A percentile compares a stretch with the other conserved stretches of the same genome.
These are phyloP conservation scores for Apeltes quadracus DNA, from an alignment of 2,113 vertebrate genomes.

Conservation along the genomic window DNA sequence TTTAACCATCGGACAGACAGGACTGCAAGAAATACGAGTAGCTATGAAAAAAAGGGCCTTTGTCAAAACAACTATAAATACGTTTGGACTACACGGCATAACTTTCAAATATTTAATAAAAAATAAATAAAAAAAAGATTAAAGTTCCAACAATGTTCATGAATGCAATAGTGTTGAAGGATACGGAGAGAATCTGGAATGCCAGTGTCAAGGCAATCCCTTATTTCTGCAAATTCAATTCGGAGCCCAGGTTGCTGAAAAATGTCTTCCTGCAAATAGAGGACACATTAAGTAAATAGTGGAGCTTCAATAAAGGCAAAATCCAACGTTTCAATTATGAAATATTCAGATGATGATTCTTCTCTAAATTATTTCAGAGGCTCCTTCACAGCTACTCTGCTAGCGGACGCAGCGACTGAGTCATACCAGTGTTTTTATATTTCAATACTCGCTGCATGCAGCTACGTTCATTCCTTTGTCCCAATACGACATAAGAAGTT, in stretches of 20 bases:
- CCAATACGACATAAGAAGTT: not conserved
- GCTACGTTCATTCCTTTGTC: constrained; percentile 1
- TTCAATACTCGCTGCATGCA: not conserved
- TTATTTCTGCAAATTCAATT: constrained; percentile 91
- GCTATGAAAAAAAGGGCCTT: not conserved
- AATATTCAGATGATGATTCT: constrained; percentile 1
- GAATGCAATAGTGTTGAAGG: constrained; percentile 71
- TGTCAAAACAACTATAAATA: not conserved
- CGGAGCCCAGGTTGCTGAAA: constrained; percentile 96
- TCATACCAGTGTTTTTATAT: constrained; percentile 16
- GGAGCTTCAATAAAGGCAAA: constrained; percentile 3
- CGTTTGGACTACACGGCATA: not conserved
- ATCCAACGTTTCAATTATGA: not conserved
- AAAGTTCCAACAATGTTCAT: not conserved
- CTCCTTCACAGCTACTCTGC: not conserved
- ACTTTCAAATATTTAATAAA: not conserved
- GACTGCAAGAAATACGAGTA: not conserved
- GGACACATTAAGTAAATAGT: not conserved
- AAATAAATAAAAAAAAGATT: not conserved
- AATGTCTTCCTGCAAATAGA: constrained; percentile 88
- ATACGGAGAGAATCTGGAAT: constrained; percentile 90
- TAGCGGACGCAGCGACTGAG: not conserved
- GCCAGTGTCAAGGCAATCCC: constrained; percentile 93
- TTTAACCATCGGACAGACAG: not conserved
- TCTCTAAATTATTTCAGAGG: not conserved